These are phyloP conservation scores for Addax nasomaculatus DNA, from an alignment of 2,113 vertebrate genomes.

Conservation along the genomic window DNA sequence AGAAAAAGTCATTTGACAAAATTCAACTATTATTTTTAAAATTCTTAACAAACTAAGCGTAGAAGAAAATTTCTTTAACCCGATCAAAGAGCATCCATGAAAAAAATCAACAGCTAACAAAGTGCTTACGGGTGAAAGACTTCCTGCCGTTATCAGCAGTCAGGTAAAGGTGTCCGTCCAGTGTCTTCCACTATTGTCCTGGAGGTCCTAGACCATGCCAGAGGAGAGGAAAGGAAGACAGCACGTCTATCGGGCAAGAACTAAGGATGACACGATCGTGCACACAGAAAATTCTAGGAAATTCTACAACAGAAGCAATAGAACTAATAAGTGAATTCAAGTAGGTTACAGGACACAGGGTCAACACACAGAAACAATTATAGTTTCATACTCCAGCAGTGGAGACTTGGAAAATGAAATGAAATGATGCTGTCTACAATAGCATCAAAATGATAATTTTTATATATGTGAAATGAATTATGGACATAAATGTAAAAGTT, in stretches of 20 bases:
- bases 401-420: neutral
- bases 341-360: too few species aligned
- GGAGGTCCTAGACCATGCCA: neutral
- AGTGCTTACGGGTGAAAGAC: neutral
- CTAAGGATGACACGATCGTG: accelerated
- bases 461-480: neutral
- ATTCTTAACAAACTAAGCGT: neutral
- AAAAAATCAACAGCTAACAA: neutral
- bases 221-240: neutral
- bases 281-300: too few species aligned
- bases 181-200: accelerated
- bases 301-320: neutral
- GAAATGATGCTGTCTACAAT: neutral
- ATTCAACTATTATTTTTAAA: neutral
- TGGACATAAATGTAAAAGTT: neutral
- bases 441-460: neutral
- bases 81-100: neutral
- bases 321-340: too few species aligned
- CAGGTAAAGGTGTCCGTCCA: too few species aligned
- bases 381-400: neutral
- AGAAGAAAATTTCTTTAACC: neutral
- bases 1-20: neutral
- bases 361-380: neutral
- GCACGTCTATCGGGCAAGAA: neutral
- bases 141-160: neutral